Conservation (phyloP, 2,113 vertebrate species). For the Pimephales promelas region DNA sequence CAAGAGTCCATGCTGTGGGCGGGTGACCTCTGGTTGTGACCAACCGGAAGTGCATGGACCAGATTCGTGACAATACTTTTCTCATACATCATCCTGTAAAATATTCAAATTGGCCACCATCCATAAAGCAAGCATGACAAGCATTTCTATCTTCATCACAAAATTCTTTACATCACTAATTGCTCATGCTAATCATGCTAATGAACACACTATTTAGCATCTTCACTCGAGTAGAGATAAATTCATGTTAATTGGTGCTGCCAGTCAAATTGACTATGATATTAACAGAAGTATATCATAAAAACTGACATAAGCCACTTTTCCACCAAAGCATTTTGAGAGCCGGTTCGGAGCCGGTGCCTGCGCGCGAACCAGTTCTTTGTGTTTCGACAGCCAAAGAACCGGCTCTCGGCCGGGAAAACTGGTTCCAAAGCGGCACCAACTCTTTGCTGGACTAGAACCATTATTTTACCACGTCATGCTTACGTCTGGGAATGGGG, state of each 20-base stretch:
- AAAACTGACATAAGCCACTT: neutral
- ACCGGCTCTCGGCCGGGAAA: no score
- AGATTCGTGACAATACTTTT: neutral
- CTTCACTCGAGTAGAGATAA: slow-evolving; percentile 40
- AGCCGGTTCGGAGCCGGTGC: no score
- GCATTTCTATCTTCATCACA: neutral
- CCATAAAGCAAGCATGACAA: slow-evolving; percentile 5
- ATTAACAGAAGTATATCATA: neutral
- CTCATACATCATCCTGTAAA: slow-evolving; percentile 1
- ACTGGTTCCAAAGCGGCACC: no score
- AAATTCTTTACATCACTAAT: slow-evolving; percentile 37
- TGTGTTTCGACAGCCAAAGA: no score
- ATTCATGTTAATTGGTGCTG: neutral
- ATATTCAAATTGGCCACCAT: neutral
- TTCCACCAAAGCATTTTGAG: no score
- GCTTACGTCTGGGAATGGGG: no score
- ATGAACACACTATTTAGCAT: slow-evolving; percentile 46
- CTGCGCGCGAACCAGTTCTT: no score
- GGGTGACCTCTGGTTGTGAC: no score
- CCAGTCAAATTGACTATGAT: neutral
- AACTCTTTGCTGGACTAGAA: no score
- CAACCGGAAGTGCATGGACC: no score
- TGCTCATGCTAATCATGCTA: slow-evolving; percentile 46
- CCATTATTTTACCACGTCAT: no score
- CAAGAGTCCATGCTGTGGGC: no score